phyloP scores from a whole-genome alignment of 2,888 invertebrate genomes.

The Pseudeuparius sepicola region DNA sequence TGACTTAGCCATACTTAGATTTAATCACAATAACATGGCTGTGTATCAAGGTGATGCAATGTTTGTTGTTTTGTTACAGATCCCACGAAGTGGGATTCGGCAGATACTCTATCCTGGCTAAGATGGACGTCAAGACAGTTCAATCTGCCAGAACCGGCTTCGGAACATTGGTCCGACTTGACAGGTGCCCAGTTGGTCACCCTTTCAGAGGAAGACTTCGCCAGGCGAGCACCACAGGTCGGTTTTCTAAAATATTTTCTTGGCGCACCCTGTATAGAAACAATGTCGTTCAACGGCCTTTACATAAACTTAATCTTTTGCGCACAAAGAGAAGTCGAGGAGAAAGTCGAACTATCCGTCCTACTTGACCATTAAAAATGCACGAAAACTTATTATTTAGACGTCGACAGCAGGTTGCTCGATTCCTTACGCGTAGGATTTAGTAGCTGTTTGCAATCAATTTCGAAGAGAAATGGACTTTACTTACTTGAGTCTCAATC shows the following conservation, averaged over 20 bases:
- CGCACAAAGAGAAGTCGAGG: slow-evolving; percentile 9
- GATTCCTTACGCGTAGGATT: too few species aligned
- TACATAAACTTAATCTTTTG: slow-evolving; percentile 18
- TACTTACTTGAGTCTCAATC: too few species aligned
- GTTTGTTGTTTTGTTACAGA: slow-evolving; percentile 56
- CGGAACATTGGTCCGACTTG: slow-evolving; percentile 71
- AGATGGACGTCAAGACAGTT: slow-evolving; percentile 78
- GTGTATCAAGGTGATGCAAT: too few species aligned
- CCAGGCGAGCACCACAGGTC: slow-evolving; percentile 74
- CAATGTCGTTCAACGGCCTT: slow-evolving; percentile 33
- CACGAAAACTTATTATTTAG: too few species aligned
- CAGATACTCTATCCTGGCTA: slow-evolving; percentile 83
- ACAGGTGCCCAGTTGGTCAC: slow-evolving; percentile 66
- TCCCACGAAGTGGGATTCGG: slow-evolving; percentile 76
- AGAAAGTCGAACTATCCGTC: slow-evolving; percentile 21
- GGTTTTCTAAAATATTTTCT: slow-evolving; percentile 22
- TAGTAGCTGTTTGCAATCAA: too few species aligned
- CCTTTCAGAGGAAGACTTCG: slow-evolving; percentile 78
- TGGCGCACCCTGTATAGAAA: not conserved
- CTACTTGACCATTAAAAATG: slow-evolving; percentile 7
- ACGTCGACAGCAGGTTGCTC: too few species aligned
- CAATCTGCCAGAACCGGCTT: slow-evolving; percentile 59
- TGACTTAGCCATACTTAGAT: too few species aligned
- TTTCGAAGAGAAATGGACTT: too few species aligned
- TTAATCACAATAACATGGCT: too few species aligned